These are phyloP conservation scores for Cochlearius cochlearius DNA, from an alignment of 2,113 vertebrate species.

Conservation along the genomic window DNA sequence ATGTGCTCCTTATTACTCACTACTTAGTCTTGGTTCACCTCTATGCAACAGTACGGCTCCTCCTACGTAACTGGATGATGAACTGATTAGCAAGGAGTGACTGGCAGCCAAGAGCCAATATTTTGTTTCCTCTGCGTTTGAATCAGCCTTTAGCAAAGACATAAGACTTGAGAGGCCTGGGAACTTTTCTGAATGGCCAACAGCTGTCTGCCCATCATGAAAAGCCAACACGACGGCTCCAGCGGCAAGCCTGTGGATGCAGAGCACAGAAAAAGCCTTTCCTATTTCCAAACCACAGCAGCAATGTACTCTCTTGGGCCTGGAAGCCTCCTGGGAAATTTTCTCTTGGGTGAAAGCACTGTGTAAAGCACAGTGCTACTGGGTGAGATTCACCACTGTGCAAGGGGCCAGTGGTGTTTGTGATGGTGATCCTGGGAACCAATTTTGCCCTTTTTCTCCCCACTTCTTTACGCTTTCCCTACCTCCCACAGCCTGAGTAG, in stretches of 20 bases:
- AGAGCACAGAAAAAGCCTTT: background rate
- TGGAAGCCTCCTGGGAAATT: background rate
- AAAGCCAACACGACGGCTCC: background rate
- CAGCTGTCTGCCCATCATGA: background rate
- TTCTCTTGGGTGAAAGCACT: background rate
- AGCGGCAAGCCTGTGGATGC: background rate
- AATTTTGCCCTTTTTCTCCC: background rate
- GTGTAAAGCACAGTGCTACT: background rate
- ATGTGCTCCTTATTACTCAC: background rate
- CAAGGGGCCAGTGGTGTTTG: fast-evolving
- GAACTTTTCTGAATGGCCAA: background rate
- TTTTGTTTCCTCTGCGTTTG: background rate
- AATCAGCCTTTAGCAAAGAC: background rate
- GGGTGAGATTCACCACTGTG: background rate
- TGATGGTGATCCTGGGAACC: fast-evolving
- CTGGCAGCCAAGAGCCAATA: background rate
- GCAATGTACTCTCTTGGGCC: background rate
- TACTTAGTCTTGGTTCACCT: background rate
- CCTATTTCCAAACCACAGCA: background rate
- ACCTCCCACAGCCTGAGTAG: background rate
- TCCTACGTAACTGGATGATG: background rate
- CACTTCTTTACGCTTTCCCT: background rate
- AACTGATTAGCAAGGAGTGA: background rate
- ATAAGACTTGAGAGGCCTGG: background rate
- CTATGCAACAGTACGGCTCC: fast-evolving